Conservation (phyloP, 2,113 vertebrate species). For the Xyrauchen texanus region DNA sequence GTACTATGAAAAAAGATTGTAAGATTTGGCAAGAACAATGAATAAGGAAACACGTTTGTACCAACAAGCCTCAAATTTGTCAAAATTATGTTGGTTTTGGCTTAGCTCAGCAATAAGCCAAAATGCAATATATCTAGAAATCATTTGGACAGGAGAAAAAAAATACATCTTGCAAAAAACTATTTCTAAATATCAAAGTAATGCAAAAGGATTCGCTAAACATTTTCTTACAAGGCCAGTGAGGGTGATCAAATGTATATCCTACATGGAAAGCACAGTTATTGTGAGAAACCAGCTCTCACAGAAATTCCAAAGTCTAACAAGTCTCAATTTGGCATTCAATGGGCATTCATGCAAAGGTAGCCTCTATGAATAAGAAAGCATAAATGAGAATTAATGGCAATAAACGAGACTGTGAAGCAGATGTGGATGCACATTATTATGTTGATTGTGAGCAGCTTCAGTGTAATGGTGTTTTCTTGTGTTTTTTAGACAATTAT, state of each 20-base stretch:
- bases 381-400: too few relatives aligned
- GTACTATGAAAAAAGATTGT: neutral
- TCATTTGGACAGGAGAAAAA: neutral
- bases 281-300: conserved; percentile 71
- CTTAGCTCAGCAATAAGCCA: too few relatives aligned
- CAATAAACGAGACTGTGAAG: too few relatives aligned
- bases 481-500: too few relatives aligned
- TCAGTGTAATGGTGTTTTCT: neutral
- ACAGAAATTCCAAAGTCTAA: neutral
- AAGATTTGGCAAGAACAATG: neutral
- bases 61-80: neutral
- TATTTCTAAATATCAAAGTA: too few relatives aligned
- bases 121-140: too few relatives aligned
- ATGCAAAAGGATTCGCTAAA: too few relatives aligned
- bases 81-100: neutral
- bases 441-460: neutral
- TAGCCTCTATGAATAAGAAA: too few relatives aligned
- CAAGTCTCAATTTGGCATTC: conserved; percentile 12
- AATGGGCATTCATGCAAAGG: too few relatives aligned
- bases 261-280: neutral
- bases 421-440: neutral
- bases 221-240: neutral
- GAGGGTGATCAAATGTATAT: neutral
- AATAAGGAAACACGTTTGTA: neutral
- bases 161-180: neutral